Evolutionary conservation across 2,797 vertebrate genomes (phyloP).

Genomic region (Cossypha caffra): DNA sequence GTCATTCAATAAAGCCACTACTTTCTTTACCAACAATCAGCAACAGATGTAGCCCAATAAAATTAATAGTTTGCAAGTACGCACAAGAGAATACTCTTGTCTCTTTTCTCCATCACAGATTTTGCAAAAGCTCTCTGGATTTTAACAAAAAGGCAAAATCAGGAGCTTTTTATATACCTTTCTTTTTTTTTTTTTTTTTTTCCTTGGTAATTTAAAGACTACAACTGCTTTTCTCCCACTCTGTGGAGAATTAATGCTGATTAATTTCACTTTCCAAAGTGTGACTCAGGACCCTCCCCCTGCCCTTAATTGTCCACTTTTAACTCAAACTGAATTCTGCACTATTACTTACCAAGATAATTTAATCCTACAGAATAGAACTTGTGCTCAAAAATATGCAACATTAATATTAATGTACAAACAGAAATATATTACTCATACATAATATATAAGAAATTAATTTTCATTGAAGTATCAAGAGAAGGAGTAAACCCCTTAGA

Average conservation of each 20-base stretch:
- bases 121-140: constrained; percentile 58
- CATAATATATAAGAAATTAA: constrained; percentile 68
- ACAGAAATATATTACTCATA: constrained; percentile 61
- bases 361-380: constrained; percentile 47
- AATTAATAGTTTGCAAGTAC: constrained; percentile 67
- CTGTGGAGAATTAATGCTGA: neutral
- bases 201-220: neutral
- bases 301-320: constrained; percentile 11
- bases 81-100: constrained; percentile 62
- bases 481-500: constrained; percentile 48
- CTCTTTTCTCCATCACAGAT: constrained; percentile 59
- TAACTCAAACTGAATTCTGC: neutral
- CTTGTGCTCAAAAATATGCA: constrained; percentile 53
- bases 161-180: constrained; percentile 1
- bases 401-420: constrained; percentile 58
- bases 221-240: neutral
- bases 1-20: constrained; percentile 49
- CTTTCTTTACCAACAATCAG: constrained; percentile 67
- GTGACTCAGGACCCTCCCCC: neutral
- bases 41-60: constrained; percentile 72
- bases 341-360: neutral
- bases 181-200: constrained; percentile 5
- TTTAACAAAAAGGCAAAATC: constrained; percentile 50
- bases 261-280: neutral
- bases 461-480: constrained; percentile 57